These are phyloP conservation scores for Lepus townsendii DNA, from an alignment of 2,797 vertebrate species.

Conservation along the genomic window DNA sequence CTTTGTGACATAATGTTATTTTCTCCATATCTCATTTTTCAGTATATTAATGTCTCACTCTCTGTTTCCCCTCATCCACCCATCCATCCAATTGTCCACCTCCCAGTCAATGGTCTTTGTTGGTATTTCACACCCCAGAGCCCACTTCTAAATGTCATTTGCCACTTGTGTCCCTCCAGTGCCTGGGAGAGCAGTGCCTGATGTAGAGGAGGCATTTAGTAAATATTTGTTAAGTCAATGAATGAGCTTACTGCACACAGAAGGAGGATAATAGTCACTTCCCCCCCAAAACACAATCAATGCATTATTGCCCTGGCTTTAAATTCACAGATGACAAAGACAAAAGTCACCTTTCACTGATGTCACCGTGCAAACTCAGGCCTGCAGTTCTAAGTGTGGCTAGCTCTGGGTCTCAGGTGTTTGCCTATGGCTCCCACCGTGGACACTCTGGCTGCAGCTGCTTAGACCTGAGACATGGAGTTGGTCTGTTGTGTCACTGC, in stretches of 20 bases:
- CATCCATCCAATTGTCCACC: background rate
- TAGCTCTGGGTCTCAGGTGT: too few relatives aligned
- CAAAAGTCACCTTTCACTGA: background rate
- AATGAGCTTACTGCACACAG: background rate
- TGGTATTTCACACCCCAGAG: background rate
- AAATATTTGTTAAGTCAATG: constrained; percentile 11
- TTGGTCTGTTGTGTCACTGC: background rate
- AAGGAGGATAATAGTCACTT: background rate
- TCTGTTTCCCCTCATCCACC: background rate
- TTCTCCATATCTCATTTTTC: background rate
- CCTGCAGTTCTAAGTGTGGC: background rate
- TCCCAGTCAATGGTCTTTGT: background rate
- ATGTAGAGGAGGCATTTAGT: background rate
- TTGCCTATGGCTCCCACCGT: background rate
- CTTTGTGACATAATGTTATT: background rate
- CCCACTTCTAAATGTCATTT: background rate
- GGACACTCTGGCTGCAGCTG: background rate
- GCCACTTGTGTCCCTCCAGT: background rate
- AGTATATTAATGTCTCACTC: background rate
- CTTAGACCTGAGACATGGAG: background rate
- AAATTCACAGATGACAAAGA: background rate
- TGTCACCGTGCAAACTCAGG: background rate
- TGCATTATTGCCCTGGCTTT: background rate
- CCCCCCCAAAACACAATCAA: background rate
- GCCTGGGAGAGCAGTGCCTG: background rate